A percentile compares a stretch with the other conserved stretches of the same genome.
Conservation (phyloP, 1,140 invertebrate species). For the Lepidotrigona ventralis region DNA sequence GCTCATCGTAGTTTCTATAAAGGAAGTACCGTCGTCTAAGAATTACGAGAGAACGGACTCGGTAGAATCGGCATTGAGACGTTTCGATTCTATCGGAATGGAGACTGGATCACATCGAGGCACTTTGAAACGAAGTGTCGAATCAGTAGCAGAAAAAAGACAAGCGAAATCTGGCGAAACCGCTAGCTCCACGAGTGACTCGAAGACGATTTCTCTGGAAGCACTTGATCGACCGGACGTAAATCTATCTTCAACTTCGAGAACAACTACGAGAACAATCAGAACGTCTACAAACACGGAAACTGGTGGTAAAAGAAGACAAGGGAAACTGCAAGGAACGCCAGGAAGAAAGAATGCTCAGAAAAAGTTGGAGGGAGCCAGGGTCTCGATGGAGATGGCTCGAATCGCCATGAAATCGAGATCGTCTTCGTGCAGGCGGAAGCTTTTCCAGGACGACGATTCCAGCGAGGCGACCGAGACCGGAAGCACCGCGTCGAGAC, state of each 20-base stretch:
- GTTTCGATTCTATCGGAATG: slow-evolving; percentile 62
- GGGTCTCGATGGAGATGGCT: slow-evolving; percentile 44
- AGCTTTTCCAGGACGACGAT: slow-evolving; percentile 56
- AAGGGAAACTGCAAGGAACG: not conserved
- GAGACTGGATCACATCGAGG: slow-evolving; percentile 27
- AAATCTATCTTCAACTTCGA: not conserved
- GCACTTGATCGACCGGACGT: slow-evolving; percentile 1
- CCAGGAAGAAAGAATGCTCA: not conserved
- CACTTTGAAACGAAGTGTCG: slow-evolving; percentile 5
- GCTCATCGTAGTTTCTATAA: not conserved
- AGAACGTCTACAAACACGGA: too few species aligned
- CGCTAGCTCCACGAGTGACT: not conserved
- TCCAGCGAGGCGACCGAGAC: slow-evolving; percentile 18
- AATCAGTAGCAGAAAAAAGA: not conserved
- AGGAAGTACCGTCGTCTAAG: not conserved
- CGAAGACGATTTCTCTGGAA: slow-evolving; percentile 17
- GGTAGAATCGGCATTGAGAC: slow-evolving; percentile 66
- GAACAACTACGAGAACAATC: not conserved
- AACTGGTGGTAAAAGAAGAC: not conserved
- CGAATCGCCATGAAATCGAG: slow-evolving; percentile 10
- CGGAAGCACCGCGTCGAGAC: not conserved
- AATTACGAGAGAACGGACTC: slow-evolving; percentile 62
- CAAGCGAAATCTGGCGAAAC: not conserved
- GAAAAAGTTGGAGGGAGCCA: slow-evolving; percentile 27
- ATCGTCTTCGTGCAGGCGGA: slow-evolving; percentile 59